Percentiles rank a stretch among this genome's conserved stretches.
These are phyloP conservation scores for Drosophila chauvacae DNA, from an alignment of 1,140 invertebrate genomes.

Conservation along the genomic window DNA sequence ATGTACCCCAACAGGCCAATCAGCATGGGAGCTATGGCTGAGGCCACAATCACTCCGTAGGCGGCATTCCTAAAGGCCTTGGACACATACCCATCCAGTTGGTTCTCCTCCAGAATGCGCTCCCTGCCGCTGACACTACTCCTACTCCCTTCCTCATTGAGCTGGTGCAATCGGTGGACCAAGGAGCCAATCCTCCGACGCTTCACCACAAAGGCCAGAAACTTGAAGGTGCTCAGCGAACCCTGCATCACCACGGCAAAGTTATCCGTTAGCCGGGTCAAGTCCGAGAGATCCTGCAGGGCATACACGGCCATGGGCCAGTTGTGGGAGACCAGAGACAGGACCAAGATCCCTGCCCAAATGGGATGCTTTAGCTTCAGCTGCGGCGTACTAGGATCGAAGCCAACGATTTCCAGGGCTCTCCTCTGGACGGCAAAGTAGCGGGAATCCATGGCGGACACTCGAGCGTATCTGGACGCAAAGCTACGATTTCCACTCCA, in stretches of 20 bases:
- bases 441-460: conserved; percentile 31
- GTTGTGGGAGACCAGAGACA: conserved; percentile 43
- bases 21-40: conserved; percentile 28
- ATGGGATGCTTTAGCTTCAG: conserved; percentile 32
- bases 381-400: conserved; percentile 13
- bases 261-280: conserved; percentile 34
- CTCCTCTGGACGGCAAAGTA: conserved; percentile 52
- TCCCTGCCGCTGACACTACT: not conserved
- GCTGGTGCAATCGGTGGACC: conserved; percentile 26
- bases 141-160: conserved; percentile 15
- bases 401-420: conserved; percentile 46
- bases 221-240: conserved; percentile 41
- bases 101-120: conserved; percentile 31
- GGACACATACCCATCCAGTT: conserved; percentile 33
- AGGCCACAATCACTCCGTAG: conserved; percentile 22
- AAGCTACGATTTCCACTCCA: not conserved
- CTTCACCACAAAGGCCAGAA: conserved; percentile 31
- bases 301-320: conserved; percentile 49
- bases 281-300: conserved; percentile 36
- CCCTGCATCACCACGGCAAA: conserved; percentile 44
- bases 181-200: conserved; percentile 18
- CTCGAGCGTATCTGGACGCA: conserved; percentile 9
- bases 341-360: conserved; percentile 33
- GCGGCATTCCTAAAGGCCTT: conserved; percentile 34
- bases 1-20: conserved; percentile 18